phyloP scores from a whole-genome alignment of 2,113 vertebrate species.

The Phaethornis superciliosus region DNA sequence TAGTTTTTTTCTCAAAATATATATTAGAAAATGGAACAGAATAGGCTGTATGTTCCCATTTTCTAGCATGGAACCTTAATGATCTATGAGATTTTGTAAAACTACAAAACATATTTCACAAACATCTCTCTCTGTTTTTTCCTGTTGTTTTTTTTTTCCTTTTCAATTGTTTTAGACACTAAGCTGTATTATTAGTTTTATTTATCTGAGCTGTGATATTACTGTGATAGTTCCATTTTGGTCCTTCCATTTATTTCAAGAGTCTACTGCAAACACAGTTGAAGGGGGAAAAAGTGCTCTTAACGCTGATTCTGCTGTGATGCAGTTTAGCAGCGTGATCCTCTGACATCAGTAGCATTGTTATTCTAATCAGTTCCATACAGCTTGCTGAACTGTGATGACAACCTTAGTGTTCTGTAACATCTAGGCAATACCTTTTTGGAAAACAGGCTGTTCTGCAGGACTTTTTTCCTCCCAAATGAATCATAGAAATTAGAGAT shows the following conservation, averaged over 20 bases:
- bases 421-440: neutral
- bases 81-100: neutral
- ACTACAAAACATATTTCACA: neutral
- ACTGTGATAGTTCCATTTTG: neutral
- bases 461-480: neutral
- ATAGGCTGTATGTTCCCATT: neutral
- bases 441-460: conserved; percentile 3
- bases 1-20: conserved; percentile 12
- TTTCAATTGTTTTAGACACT: neutral
- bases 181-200: neutral
- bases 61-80: neutral
- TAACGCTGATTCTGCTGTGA: neutral
- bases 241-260: neutral
- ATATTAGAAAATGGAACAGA: neutral
- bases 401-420: conserved; percentile 15
- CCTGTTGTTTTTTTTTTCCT: neutral
- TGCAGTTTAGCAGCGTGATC: neutral
- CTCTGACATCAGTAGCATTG: conserved; percentile 43
- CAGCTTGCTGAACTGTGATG: conserved; percentile 21
- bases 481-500: conserved; percentile 32
- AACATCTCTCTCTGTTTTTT: neutral
- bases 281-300: neutral
- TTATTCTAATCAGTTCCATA: neutral
- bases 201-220: neutral
- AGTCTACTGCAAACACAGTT: neutral